These are phyloP conservation scores for Drosophila diplacantha DNA, from an alignment of 2,888 invertebrate genomes.

Conservation along the genomic window DNA sequence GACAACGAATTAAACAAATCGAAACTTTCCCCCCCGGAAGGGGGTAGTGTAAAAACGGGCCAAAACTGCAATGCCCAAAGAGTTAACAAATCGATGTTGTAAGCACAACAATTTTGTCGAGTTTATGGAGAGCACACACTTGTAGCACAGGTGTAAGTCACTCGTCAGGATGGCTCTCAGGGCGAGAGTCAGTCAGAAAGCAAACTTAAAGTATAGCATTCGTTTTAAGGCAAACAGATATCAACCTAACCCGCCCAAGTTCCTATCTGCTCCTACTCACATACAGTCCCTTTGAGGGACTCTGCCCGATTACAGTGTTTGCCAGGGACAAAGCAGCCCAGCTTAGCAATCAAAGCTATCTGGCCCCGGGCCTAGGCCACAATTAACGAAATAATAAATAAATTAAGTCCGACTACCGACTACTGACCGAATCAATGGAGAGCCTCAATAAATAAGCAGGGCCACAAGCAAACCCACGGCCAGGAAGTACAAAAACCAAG, in stretches of 20 bases:
- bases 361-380: not conserved
- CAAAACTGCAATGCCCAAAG: conserved; percentile 13
- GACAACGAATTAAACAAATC: conserved; percentile 64
- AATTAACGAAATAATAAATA: conserved; percentile 25
- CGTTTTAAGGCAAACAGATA: not conserved
- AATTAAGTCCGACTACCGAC: conserved; percentile 10
- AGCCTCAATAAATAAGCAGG: conserved; percentile 26
- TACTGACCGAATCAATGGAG: conserved; percentile 41
- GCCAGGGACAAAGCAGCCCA: not conserved
- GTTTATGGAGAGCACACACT: conserved; percentile 5
- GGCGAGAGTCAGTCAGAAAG: not conserved
- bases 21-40: conserved; percentile 36
- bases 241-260: not conserved
- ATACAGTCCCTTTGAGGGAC: not conserved
- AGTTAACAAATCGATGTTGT: conserved; percentile 17
- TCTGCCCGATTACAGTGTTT: conserved; percentile 2
- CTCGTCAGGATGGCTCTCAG: no score
- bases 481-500: conserved; percentile 30
- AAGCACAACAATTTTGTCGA: conserved; percentile 1
- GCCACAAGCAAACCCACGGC: conserved; percentile 27
- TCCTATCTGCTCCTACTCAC: not conserved
- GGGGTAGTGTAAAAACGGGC: not conserved
- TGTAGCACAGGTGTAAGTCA: conserved; percentile 3
- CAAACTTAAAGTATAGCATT: not conserved
- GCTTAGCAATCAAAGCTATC: conserved; percentile 6